Evolutionary conservation across 2,113 vertebrate species (phyloP).

Genomic region (Oryzias curvinotus): DNA sequence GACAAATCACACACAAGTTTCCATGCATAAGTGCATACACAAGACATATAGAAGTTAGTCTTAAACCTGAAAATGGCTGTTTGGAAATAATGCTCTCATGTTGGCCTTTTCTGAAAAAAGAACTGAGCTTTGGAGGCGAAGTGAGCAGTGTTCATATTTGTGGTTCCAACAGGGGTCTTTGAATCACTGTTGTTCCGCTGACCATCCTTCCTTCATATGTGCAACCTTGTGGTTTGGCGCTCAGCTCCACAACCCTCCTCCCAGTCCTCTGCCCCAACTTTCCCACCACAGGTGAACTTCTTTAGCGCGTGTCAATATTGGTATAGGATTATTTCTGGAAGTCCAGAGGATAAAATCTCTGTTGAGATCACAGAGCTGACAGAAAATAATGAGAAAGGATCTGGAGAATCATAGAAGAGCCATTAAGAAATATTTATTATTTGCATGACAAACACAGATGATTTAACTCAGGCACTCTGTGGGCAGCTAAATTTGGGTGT

Average conservation of each 20-base stretch:
- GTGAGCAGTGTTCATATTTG: constrained; percentile 39
- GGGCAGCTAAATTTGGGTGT: constrained; percentile 70
- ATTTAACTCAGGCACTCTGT: constrained; percentile 71
- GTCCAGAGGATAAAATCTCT: constrained; percentile 63
- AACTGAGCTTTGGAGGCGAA: constrained; percentile 34
- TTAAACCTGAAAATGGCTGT: constrained; percentile 45
- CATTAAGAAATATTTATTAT: constrained; percentile 80
- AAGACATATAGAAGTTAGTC: constrained; percentile 34
- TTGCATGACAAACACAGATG: constrained; percentile 70
- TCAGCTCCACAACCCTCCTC: constrained; percentile 62
- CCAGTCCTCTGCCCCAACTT: constrained; percentile 49
- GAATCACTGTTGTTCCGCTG: constrained; percentile 66
- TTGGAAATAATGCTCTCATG: constrained; percentile 56
- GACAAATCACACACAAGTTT: constrained; percentile 14
- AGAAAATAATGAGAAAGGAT: constrained; percentile 72
- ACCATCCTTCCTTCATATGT: constrained; percentile 53
- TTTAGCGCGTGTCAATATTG: constrained; percentile 80
- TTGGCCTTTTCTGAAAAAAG: constrained; percentile 68
- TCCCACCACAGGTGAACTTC: constrained; percentile 70
- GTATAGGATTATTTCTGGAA: constrained; percentile 77
- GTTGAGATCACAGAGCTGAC: constrained; percentile 65
- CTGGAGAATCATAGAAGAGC: constrained; percentile 59
- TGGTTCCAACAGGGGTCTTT: constrained; percentile 60
- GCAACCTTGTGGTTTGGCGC: constrained; percentile 57
- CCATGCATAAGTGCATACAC: not conserved